phyloP scores from a whole-genome alignment of 2,888 invertebrate species.

The Diarsia dahlii region DNA sequence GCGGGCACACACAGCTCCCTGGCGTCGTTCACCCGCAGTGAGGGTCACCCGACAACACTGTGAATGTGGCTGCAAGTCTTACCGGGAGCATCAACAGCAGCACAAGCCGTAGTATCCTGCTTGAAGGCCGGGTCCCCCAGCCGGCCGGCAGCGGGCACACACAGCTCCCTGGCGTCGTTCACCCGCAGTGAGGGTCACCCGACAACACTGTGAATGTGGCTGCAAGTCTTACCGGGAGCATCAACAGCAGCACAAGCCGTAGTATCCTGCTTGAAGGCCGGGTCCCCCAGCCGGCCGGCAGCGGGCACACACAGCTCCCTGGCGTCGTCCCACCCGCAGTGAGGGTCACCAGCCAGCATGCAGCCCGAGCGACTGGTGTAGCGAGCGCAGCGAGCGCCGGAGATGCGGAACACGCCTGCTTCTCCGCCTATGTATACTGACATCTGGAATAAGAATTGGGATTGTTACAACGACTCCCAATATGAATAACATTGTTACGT shows the following conservation, averaged over 20 bases:
- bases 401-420: constrained; percentile 93
- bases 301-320: constrained; percentile 93
- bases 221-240: constrained; percentile 65
- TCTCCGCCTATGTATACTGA: constrained; percentile 95
- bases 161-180: constrained; percentile 95
- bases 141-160: constrained; percentile 91
- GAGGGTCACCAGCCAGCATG: constrained; percentile 96
- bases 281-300: constrained; percentile 91
- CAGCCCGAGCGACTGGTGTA: constrained; percentile 94
- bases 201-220: too few relatives aligned
- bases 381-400: constrained; percentile 94
- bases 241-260: constrained; percentile 89
- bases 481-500: too few relatives aligned
- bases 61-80: not conserved
- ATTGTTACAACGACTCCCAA: too few relatives aligned
- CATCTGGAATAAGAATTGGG: constrained; percentile 78
- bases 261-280: constrained; percentile 94
- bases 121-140: constrained; percentile 94
- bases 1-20: constrained; percentile 93
- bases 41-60: constrained; percentile 93
- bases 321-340: constrained; percentile 98
- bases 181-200: constrained; percentile 99
- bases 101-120: constrained; percentile 93
- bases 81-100: constrained; percentile 71
- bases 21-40: constrained; percentile 98